phyloP scores from a whole-genome alignment of 2,888 invertebrate species.

The Sepioteuthis lessoniana region DNA sequence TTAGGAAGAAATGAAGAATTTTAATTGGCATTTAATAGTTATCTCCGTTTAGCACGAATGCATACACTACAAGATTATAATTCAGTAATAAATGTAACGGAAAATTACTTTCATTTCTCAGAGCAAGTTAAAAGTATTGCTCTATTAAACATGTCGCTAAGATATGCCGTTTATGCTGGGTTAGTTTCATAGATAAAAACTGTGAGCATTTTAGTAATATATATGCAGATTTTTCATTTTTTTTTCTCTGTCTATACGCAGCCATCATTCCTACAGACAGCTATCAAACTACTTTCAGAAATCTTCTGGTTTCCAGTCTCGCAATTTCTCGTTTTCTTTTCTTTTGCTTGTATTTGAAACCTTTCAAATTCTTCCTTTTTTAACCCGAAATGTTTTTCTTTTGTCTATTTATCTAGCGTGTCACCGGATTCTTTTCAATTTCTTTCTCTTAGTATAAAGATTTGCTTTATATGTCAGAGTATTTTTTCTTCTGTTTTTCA shows the following conservation, averaged over 20 bases:
- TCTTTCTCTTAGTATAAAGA: neutral
- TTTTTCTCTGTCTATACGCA: neutral
- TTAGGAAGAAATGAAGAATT: no score
- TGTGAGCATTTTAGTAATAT: no score
- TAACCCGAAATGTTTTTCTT: neutral
- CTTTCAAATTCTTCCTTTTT: neutral
- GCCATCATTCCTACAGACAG: neutral
- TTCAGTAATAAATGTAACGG: no score
- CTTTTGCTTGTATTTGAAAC: neutral
- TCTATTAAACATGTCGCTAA: no score
- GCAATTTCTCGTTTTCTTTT: neutral
- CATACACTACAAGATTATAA: no score
- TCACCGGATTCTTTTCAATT: neutral
- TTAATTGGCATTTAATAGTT: no score
- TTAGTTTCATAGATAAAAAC: no score
- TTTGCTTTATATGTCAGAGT: neutral
- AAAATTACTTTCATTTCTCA: no score
- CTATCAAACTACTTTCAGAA: neutral
- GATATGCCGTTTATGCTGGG: no score
- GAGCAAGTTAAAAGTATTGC: no score
- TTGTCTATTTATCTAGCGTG: neutral
- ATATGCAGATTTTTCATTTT: neutral
- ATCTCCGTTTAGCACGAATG: no score
- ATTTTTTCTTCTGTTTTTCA: neutral
- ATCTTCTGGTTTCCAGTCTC: neutral